Evolutionary conservation across 2,888 invertebrate genomes (phyloP).

Genomic region (Cephus pygmeus): DNA sequence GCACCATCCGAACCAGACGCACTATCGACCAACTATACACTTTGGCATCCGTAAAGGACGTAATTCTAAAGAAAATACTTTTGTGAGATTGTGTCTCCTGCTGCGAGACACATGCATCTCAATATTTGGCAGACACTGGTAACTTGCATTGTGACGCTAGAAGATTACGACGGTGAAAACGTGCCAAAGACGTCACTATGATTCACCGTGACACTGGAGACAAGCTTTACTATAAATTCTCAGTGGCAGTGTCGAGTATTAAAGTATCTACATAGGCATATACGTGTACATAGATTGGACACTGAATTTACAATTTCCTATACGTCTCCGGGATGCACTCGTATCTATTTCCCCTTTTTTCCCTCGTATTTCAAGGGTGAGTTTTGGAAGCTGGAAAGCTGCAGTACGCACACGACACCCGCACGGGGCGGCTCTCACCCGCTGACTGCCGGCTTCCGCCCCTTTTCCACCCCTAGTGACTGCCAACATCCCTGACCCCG

Average conservation of each 20-base stretch:
- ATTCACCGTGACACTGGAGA: neutral
- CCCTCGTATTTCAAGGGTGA: neutral
- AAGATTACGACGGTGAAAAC: neutral
- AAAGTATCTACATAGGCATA: neutral
- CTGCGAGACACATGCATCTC: slow-evolving; percentile 14
- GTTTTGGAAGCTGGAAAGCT: neutral
- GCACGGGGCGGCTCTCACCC: slow-evolving; percentile 56
- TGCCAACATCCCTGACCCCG: slow-evolving; percentile 42
- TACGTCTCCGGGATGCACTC: neutral
- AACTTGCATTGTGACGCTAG: neutral
- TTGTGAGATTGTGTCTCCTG: slow-evolving; percentile 22
- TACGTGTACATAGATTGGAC: neutral
- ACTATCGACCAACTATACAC: neutral
- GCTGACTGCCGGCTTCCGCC: slow-evolving; percentile 60
- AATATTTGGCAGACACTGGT: neutral
- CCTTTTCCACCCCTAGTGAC: slow-evolving; percentile 52
- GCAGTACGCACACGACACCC: slow-evolving; percentile 41
- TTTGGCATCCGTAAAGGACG: neutral
- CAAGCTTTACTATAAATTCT: neutral
- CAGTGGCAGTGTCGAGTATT: neutral
- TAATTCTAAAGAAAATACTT: neutral
- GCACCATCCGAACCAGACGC: neutral
- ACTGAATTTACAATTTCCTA: neutral
- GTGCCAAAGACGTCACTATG: neutral
- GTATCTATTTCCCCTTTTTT: neutral